These are phyloP conservation scores for Prinia subflava DNA, from an alignment of 2,113 vertebrate genomes.

Conservation along the genomic window DNA sequence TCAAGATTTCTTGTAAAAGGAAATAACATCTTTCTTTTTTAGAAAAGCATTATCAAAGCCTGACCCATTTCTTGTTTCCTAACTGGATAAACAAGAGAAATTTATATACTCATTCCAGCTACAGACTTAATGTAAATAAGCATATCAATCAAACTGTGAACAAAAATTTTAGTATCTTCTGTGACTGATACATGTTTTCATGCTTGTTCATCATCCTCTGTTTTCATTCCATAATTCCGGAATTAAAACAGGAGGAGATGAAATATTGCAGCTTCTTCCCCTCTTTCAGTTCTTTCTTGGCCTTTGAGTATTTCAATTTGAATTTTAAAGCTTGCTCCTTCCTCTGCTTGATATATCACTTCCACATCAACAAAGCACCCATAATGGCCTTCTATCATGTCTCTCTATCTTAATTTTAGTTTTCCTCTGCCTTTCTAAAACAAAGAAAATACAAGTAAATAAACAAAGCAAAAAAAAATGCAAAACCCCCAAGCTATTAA, in stretches of 20 bases:
- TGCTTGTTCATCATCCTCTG: neutral
- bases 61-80: neutral
- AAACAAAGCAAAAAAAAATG: neutral
- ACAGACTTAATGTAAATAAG: neutral
- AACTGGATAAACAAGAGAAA: neutral
- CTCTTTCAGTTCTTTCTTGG: neutral
- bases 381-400: neutral
- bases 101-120: neutral
- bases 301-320: neutral
- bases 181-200: neutral
- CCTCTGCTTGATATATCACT: neutral
- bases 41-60: neutral
- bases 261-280: neutral
- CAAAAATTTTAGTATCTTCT: neutral
- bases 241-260: neutral
- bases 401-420: neutral
- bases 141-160: neutral
- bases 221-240: neutral
- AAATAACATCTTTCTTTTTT: neutral
- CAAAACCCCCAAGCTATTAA: neutral
- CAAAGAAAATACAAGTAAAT: neutral
- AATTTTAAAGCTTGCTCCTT: neutral
- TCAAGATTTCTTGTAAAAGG: neutral
- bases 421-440: neutral
- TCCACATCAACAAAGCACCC: neutral